phyloP scores from a whole-genome alignment of 2,797 vertebrate genomes.

The Micrastur ruficollis region DNA sequence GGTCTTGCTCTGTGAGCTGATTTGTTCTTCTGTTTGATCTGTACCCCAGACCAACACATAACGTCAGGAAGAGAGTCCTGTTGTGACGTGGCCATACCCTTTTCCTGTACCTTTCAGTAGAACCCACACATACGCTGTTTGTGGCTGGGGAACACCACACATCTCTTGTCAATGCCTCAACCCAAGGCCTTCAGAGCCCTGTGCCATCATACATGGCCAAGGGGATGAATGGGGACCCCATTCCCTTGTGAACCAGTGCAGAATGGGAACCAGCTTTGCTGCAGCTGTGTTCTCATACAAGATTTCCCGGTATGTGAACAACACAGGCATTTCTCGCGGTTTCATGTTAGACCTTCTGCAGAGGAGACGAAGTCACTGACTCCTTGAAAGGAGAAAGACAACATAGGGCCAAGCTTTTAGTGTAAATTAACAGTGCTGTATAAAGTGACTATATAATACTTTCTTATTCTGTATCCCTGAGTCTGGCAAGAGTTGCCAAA shows the following conservation, averaged over 20 bases:
- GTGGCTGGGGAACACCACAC: background rate
- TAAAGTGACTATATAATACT: background rate
- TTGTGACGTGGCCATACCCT: background rate
- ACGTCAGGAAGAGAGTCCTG: background rate
- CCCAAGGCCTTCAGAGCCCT: background rate
- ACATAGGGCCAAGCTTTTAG: background rate
- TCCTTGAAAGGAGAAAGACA: background rate
- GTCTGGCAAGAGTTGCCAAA: background rate
- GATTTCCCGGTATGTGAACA: background rate
- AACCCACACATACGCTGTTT: fast-evolving
- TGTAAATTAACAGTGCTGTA: background rate
- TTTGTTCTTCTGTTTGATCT: background rate
- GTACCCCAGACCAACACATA: background rate
- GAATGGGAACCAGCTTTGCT: background rate
- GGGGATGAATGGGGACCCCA: background rate
- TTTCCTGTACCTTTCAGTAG: background rate
- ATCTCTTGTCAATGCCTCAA: background rate
- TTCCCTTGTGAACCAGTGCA: background rate
- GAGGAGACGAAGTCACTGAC: background rate
- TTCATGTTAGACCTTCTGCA: background rate
- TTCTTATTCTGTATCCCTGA: background rate
- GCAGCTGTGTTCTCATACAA: constrained; percentile 4
- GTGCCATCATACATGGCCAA: background rate
- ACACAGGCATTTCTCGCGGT: background rate
- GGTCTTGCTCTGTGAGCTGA: background rate